phyloP scores from a whole-genome alignment of 2,113 vertebrate species.

The Notarius quadriscutis region DNA sequence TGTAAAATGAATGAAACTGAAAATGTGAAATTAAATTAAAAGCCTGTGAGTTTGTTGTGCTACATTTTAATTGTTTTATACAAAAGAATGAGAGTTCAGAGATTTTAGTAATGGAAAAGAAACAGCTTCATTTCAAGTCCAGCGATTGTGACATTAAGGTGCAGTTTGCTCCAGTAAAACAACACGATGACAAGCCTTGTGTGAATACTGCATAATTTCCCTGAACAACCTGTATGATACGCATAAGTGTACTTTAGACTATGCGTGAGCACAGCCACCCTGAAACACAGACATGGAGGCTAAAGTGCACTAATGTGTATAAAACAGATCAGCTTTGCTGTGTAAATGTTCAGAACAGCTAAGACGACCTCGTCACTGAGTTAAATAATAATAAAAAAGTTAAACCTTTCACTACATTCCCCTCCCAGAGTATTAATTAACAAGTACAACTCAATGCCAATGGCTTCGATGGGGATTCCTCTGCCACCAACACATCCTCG shows the following conservation, averaged over 20 bases:
- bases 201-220: background rate
- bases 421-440: constrained; percentile 69
- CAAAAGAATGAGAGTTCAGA: background rate
- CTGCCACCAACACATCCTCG: background rate
- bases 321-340: background rate
- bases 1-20: background rate
- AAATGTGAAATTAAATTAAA: background rate
- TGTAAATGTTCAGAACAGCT: background rate
- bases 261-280: background rate
- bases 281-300: background rate
- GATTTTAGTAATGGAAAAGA: background rate
- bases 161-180: background rate
- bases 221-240: background rate
- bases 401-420: constrained; percentile 61
- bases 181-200: background rate
- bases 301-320: background rate
- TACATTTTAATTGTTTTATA: background rate
- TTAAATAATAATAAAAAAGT: background rate
- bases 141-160: background rate
- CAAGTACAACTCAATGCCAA: background rate
- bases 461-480: background rate
- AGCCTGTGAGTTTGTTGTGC: background rate
- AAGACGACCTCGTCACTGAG: background rate
- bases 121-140: background rate
- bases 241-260: background rate